These are phyloP conservation scores for Acleris literana DNA, from an alignment of 2,888 invertebrate species.

Conservation along the genomic window DNA sequence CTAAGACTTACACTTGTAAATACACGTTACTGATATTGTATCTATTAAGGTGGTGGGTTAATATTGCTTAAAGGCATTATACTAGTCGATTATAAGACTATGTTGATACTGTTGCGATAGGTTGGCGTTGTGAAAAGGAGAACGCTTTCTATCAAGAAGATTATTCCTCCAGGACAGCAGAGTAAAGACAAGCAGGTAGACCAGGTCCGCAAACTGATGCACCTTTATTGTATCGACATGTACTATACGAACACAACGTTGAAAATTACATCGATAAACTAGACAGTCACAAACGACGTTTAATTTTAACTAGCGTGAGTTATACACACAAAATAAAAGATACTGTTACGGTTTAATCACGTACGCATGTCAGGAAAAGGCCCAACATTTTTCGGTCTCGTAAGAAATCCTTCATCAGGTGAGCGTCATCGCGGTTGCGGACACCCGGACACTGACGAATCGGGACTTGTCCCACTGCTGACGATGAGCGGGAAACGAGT, in stretches of 20 bases:
- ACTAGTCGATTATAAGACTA: conserved; percentile 41
- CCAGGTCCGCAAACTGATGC: conserved; percentile 18
- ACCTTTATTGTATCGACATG: conserved; percentile 37
- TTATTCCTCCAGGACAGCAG: conserved; percentile 72
- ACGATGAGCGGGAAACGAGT: no score
- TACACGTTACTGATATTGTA: conserved; percentile 37
- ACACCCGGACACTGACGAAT: no score
- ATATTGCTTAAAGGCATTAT: conserved; percentile 21
- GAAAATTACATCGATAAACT: neutral
- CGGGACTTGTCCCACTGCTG: no score
- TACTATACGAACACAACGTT: conserved; percentile 67
- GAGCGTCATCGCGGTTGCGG: no score
- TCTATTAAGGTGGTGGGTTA: conserved; percentile 24
- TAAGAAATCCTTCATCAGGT: no score
- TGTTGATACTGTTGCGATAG: conserved; percentile 61
- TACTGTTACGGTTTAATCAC: no score
- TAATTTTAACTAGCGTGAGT: no score
- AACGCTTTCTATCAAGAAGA: conserved; percentile 81
- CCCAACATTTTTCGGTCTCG: no score
- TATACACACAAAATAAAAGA: no score
- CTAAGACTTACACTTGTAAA: conserved; percentile 31
- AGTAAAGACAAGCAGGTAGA: conserved; percentile 70
- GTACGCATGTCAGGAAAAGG: no score
- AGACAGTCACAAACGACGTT: no score
- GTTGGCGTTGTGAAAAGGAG: conserved; percentile 76